Evolutionary conservation across 1,140 invertebrate genomes (phyloP).

Genomic region (Saxidomus purpurata): DNA sequence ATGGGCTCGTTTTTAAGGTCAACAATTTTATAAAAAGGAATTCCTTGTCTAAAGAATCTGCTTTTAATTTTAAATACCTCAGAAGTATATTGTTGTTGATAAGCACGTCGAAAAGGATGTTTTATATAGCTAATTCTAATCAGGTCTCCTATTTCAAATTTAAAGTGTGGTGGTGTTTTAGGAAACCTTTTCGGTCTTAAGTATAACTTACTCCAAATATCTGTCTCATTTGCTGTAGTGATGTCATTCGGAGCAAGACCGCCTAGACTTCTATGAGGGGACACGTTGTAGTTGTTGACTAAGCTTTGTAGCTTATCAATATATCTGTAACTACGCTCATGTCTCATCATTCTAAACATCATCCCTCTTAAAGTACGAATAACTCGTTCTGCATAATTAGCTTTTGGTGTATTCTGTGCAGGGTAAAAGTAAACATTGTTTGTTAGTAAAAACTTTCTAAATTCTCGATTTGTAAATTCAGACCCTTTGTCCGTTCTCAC

Average conservation of each 20-base stretch:
- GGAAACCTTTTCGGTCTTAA: conserved; percentile 25
- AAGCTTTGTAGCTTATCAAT: conserved; percentile 40
- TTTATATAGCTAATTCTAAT: conserved; percentile 42
- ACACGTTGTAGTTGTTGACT: conserved; percentile 53
- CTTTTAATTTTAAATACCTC: conserved; percentile 57
- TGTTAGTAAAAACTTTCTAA: conserved; percentile 50
- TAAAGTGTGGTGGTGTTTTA: conserved; percentile 13
- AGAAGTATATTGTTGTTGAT: conserved; percentile 59
- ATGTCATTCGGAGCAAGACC: conserved; percentile 49
- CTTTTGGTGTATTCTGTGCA: conserved; percentile 17
- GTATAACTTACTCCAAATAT: conserved; percentile 53
- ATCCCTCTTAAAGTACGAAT: conserved; percentile 49
- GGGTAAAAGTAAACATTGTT: conserved; percentile 42
- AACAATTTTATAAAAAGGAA: conserved; percentile 8
- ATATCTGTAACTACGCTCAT: conserved; percentile 38
- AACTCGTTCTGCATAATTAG: conserved; percentile 53
- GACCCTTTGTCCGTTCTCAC: conserved; percentile 57
- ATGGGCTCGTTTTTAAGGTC: conserved; percentile 34
- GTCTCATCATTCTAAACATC: conserved; percentile 55
- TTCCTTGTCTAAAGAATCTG: conserved; percentile 42
- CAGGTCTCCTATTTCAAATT: conserved; percentile 48
- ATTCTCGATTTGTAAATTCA: conserved; percentile 43
- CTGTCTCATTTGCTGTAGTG: conserved; percentile 32
- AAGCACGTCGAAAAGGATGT: conserved; percentile 47
- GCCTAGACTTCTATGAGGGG: conserved; percentile 52